These are phyloP conservation scores for Vultur gryphus DNA, from an alignment of 2,797 vertebrate species.

Conservation along the genomic window DNA sequence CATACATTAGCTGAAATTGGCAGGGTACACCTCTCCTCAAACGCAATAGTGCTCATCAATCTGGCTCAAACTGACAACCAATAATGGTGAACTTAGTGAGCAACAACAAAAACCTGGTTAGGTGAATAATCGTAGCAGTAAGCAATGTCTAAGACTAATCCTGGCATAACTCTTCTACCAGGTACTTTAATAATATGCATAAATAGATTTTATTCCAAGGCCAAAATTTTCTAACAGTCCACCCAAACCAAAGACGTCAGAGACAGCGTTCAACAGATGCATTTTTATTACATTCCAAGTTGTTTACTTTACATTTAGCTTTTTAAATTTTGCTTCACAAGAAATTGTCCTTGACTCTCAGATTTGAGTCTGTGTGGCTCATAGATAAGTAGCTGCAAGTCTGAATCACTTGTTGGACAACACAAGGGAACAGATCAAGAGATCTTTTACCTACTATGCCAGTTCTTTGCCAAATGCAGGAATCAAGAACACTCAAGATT, in stretches of 20 bases:
- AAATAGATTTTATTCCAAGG: background rate
- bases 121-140: background rate
- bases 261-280: accelerated
- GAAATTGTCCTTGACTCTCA: background rate
- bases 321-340: background rate
- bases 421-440: background rate
- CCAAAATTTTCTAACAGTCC: background rate
- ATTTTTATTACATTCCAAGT: background rate
- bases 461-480: background rate
- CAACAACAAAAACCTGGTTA: background rate
- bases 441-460: background rate
- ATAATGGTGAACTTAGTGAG: background rate
- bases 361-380: background rate
- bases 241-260: background rate
- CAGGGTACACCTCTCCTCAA: background rate
- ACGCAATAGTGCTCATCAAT: background rate
- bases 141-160: background rate
- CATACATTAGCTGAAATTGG: background rate
- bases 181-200: background rate
- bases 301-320: background rate
- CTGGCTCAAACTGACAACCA: background rate
- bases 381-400: background rate
- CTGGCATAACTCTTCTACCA: background rate
- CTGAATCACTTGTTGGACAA: background rate
- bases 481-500: background rate